phyloP scores from a whole-genome alignment of 2,113 vertebrate genomes.

The human (Homo sapiens) region GRCh38 chr1:75221001-75221500 shows the following conservation, averaged over 20 bases:
- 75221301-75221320: conserved; percentile 8
- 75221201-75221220: conserved; percentile 42
- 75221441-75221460: conserved; percentile 69
- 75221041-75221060: background rate
- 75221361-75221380: conserved; percentile 49
- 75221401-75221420: conserved; percentile 60
- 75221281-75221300: conserved; percentile 55
- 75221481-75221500: conserved; percentile 39
- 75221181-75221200: conserved; percentile 55
- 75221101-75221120: conserved; percentile 54
- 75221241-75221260: conserved; percentile 55
- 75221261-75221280: conserved; percentile 60
- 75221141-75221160: conserved; percentile 65
- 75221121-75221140: background rate
- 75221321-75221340: conserved; percentile 19
- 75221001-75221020: background rate
- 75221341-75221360: conserved; percentile 47
- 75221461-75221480: conserved; percentile 39
- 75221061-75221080: conserved; percentile 65
- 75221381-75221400: conserved; percentile 55
- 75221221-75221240: conserved; percentile 70
- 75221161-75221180: conserved; percentile 59
- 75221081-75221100: conserved; percentile 35
- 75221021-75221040: background rate
- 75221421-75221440: conserved; percentile 66